Evolutionary conservation across 2,888 invertebrate genomes (phyloP), one percentile per base, ranked within the genome.

Genomic region (Drosophila colorata): DNA sequence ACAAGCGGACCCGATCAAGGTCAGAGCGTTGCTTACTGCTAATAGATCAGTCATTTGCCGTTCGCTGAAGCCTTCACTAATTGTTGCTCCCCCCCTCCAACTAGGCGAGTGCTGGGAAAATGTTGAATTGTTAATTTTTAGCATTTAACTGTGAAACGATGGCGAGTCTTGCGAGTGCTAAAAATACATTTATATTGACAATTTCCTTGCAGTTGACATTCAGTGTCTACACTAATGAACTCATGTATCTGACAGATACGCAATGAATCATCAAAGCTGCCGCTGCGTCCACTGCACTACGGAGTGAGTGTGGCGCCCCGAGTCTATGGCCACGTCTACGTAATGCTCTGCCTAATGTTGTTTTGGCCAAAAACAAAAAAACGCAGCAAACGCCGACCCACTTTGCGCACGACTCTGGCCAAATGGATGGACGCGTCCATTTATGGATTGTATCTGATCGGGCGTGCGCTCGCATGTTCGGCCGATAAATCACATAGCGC

Each of bases 161-260:
- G 72, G 53, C 60, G 57, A 53, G 47, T 66, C 51, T 33, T 20
- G 43, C 13, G n/a, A 40, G 44, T 47, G 79, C 82, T 79, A 87
- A 81, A 84, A 78, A 86, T 83, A 80, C 60, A 41, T 43, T 60
- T 56, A 44, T 53, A 60, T 58, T 74, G 74, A 72, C 86, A 80
- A 87, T 88, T 87, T 87, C 88, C 88, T 87, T 88, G 87, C 87
- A 87, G 82, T 85, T 88, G 87, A 87, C 87, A 88, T 87, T 88
- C 85, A 82, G 77, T 81, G 83, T 82, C 80, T 84, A 79, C 80
- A 75, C 84, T 86, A 87, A 86, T 87, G 86, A 87, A 86, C 86
- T 87, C 83, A 77, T 87, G 87, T 84, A 79, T 73, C 84, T 84
- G 83, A 84, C 87, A 84, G 83, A 78, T 74, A 86, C 78, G 74